phyloP scores from a whole-genome alignment of 2,113 vertebrate genomes.

The Oryzias javanicus region DNA sequence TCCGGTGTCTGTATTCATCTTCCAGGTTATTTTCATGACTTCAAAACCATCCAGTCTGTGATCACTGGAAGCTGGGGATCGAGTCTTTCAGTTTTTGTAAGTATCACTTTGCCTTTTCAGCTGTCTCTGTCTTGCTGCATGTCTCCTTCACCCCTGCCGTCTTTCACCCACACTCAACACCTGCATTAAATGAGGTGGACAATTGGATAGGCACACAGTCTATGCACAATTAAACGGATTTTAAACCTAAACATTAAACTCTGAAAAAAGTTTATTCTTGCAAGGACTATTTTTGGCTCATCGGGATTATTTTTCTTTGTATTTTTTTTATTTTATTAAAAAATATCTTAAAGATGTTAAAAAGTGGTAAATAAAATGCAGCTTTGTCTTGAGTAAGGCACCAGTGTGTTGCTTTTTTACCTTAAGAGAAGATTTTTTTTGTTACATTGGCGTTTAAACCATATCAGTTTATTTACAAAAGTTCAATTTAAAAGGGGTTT shows the following conservation, averaged over 20 bases:
- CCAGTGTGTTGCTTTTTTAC: not conserved
- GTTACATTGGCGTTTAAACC: not conserved
- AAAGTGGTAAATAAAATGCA: too few relatives aligned
- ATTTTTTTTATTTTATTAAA: not conserved
- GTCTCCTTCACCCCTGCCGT: slow-evolving; percentile 54
- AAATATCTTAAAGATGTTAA: not conserved
- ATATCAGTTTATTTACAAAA: not conserved
- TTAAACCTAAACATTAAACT: slow-evolving; percentile 7
- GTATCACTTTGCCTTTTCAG: slow-evolving; percentile 76
- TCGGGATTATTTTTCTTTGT: not conserved
- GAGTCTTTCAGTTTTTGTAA: slow-evolving; percentile 92
- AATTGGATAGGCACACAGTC: slow-evolving; percentile 63
- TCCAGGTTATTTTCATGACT: slow-evolving; percentile 97
- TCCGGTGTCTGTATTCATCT: slow-evolving; percentile 46
- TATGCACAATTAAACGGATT: slow-evolving; percentile 65
- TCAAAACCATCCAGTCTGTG: slow-evolving; percentile 89
- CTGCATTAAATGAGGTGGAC: slow-evolving; percentile 72
- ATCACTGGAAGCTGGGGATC: slow-evolving; percentile 92
- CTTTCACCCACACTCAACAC: slow-evolving; percentile 65
- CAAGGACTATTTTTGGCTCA: not conserved
- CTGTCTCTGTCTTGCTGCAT: slow-evolving; percentile 56
- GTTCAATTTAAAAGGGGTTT: slow-evolving; percentile 1
- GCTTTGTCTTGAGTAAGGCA: too few relatives aligned
- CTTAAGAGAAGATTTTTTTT: not conserved
- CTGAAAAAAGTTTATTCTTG: slow-evolving; percentile 13